Conservation (phyloP, 2,113 vertebrate genomes). For the Dicaeum eximium region DNA sequence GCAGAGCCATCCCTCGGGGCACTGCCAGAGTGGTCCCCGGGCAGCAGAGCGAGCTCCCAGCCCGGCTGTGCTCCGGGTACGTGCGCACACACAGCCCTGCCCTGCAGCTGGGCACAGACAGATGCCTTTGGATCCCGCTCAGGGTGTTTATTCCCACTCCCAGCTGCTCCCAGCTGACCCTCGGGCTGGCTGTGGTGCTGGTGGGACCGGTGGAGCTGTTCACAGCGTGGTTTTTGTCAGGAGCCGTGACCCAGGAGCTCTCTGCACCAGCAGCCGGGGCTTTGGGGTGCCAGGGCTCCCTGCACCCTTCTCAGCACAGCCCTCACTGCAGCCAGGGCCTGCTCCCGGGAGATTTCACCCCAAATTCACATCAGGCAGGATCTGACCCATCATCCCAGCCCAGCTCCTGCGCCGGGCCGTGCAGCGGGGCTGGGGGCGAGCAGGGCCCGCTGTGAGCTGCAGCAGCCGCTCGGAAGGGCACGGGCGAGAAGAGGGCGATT, state of each 20-base stretch:
- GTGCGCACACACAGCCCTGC: neutral
- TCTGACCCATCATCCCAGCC: accelerated
- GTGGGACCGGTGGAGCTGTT: accelerated
- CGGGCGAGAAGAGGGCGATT: neutral
- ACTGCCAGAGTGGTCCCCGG: neutral
- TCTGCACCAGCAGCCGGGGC: neutral
- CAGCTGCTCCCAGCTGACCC: neutral
- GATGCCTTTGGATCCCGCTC: neutral
- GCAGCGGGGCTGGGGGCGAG: neutral
- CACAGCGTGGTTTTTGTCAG: accelerated
- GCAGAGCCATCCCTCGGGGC: neutral
- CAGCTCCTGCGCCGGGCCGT: accelerated
- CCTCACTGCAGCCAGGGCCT: neutral
- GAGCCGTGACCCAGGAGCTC: neutral
- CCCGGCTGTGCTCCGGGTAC: accelerated
- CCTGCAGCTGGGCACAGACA: neutral
- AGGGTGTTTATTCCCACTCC: neutral
- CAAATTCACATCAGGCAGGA: neutral
- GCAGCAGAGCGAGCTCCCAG: neutral
- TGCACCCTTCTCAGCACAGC: neutral
- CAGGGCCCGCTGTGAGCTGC: accelerated
- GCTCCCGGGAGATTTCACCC: neutral
- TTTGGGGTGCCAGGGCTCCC: neutral
- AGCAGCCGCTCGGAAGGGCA: accelerated
- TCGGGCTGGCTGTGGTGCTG: neutral